Base-by-base conservation (phyloP, 2,888 invertebrate genomes). In the Sialis lutaria region DNA sequence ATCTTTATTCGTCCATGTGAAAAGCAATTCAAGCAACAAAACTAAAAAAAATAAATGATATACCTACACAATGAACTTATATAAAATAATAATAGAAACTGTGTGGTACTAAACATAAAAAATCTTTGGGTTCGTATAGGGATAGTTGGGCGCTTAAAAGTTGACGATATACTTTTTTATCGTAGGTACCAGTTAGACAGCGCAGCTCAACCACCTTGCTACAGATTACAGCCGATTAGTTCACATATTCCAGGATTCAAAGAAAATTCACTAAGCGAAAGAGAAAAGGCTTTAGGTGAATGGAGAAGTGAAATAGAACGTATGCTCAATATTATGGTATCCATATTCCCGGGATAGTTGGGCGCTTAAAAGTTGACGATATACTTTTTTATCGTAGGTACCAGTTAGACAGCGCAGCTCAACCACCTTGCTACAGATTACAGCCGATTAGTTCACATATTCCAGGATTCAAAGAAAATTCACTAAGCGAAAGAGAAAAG, bases 391-490 rank as follows among this genome's bases (percentile, higher is more conserved):
- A 43, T 63, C 54, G 13, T 61, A 75, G 81, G 80, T 82, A 82
- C 58, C 71, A 67, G 49, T 65, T 82, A 44, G 87, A 88, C 60
- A 73, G 73, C 53, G 76, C 79, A 42, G 79, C 82, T 45, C 75
- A 77, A 53, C 84, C 86, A 31, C 79, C 82, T 30, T 84, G 83
- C 62, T 86, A 84, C 65, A 72, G 83, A 33, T 69, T 88, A 46
- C 79, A 73, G 55, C 73, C 74, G 39, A 73, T 73, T 49, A 69
- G 69, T 46, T 65, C 67, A 37, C 68, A 72, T 57, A 68, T 73
- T 49, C 70, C 73, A 5, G 69, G 69, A 30, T 69, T 73, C 53
- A 67, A 68, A 58, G 64, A 64, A 52, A 55, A 53, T 41, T 64
- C 64, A 2, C 50, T 58, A n/a, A 65, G 67, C 50, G 69, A 70